phyloP scores from a whole-genome alignment of 2,888 invertebrate genomes.

The Macrosiphum euphorbiae region DNA sequence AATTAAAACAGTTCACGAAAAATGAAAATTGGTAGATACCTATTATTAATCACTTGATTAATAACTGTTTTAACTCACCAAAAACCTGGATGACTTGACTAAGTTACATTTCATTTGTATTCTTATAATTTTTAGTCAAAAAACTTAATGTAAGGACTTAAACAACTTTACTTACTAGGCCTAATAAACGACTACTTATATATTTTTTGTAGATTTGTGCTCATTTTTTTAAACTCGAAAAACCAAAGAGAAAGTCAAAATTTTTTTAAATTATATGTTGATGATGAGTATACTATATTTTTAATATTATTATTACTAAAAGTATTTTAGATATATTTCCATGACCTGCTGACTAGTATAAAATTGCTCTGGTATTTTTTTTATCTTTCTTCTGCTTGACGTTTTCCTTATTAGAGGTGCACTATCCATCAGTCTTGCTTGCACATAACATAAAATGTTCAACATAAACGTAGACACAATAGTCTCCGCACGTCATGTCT shows the following conservation, averaged over 20 bases:
- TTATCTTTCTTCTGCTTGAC: background rate
- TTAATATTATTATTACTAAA: background rate
- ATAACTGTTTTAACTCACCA: too few species aligned
- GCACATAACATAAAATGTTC: background rate
- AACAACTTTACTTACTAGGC: too few species aligned
- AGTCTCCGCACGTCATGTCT: background rate
- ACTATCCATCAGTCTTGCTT: background rate
- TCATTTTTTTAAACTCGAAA: background rate
- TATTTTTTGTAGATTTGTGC: background rate
- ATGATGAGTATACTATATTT: background rate
- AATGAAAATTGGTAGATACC: too few species aligned
- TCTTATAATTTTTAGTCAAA: too few species aligned
- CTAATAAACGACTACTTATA: too few species aligned
- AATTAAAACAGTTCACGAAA: too few species aligned
- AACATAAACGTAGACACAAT: constrained; percentile 29
- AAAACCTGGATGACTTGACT: too few species aligned
- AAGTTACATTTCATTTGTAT: too few species aligned
- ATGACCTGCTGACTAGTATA: background rate
- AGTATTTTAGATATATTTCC: background rate
- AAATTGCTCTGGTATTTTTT: background rate
- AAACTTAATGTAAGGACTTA: too few species aligned
- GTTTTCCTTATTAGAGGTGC: constrained; percentile 8
- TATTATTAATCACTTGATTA: too few species aligned
- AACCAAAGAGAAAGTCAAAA: background rate
- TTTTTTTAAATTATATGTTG: background rate